Evolutionary conservation across 2,113 vertebrate genomes (phyloP).

Genomic region (Entosphenus tridentatus): DNA sequence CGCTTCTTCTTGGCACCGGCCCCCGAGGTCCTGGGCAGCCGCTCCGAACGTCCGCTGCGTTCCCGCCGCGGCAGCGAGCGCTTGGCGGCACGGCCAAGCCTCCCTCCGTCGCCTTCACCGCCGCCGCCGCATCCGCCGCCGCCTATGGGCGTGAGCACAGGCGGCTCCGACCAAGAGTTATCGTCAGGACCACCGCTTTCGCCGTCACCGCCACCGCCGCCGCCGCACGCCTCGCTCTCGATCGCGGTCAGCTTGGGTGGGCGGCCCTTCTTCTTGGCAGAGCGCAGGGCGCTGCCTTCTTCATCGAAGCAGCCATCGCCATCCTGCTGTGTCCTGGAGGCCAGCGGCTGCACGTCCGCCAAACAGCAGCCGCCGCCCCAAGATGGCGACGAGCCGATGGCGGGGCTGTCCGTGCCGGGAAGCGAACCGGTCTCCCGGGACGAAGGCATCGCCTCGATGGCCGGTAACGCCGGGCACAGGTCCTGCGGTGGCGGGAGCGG

Average conservation of each 20-base stretch:
- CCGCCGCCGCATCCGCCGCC: background rate
- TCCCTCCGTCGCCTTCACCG: too few relatives aligned
- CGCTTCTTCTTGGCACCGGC: too few relatives aligned
- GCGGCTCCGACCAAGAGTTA: background rate
- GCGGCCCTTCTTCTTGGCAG: background rate
- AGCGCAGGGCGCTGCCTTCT: background rate
- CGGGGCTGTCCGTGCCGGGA: constrained; percentile 1
- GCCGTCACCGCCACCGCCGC: background rate
- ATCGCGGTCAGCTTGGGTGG: constrained; percentile 3
- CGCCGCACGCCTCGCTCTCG: background rate
- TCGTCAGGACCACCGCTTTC: too few relatives aligned
- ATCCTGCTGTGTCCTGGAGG: background rate
- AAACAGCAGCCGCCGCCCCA: background rate
- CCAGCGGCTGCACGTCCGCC: background rate
- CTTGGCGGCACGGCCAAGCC: too few relatives aligned
- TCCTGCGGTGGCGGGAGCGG: background rate
- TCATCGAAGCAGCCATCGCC: background rate
- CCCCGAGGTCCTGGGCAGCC: too few relatives aligned
- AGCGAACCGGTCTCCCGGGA: background rate
- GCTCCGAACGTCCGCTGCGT: too few relatives aligned
- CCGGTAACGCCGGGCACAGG: background rate
- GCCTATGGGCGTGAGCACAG: background rate
- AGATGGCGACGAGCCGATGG: background rate
- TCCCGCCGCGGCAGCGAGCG: too few relatives aligned
- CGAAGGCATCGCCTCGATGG: background rate